Evolutionary conservation across 2,113 vertebrate genomes (phyloP), one percentile per base, ranked within the genome.

Genomic region (Rhea americana): DNA sequence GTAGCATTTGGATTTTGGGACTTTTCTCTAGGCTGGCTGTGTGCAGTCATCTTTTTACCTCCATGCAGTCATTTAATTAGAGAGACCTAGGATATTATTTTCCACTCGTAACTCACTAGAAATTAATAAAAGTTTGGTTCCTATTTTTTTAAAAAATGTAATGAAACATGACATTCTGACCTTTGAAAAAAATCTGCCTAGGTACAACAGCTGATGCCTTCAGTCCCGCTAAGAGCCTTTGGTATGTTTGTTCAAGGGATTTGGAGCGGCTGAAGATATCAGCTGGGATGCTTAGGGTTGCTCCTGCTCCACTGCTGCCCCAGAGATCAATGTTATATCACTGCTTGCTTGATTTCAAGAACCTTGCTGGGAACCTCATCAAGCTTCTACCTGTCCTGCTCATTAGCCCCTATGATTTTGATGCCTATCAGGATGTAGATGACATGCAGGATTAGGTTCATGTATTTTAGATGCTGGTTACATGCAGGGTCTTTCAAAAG

Each of bases 351-450:
- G 74, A 85, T 91, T 78, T 70, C 88, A 82, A 68, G 91, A 95
- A 66, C 71, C 88, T 75, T 61, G 32, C 77, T 95, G 90, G 90
- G 94, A 91, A 86, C 67, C 62, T 93, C 94, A 65, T 43, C 37
- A 15, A 3, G 75, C 85, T 91, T 93, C 62, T 90, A 89, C 83
- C 84, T 93, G 71, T 82, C 81, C 91, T 94, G 93, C 81, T 87
- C 93, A 90, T 87, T 84, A 87, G 39, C 95, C 92, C 74, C 89
- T 74, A 0, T 12, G 66, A 53, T 75, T 78, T 9, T 81, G 94
- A 78, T 84, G 73, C 62, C 85, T 94, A 90, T 90, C 89, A 65
- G 72, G 39, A 20, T 43, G 65, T 65, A 94, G 94, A 93, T 80
- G 72, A 95, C 87, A 87, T 3, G 55, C 48, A 79, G 76, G 90